Base-by-base conservation (phyloP, 2,888 invertebrate genomes). In the Stegana nigrithorax region DNA sequence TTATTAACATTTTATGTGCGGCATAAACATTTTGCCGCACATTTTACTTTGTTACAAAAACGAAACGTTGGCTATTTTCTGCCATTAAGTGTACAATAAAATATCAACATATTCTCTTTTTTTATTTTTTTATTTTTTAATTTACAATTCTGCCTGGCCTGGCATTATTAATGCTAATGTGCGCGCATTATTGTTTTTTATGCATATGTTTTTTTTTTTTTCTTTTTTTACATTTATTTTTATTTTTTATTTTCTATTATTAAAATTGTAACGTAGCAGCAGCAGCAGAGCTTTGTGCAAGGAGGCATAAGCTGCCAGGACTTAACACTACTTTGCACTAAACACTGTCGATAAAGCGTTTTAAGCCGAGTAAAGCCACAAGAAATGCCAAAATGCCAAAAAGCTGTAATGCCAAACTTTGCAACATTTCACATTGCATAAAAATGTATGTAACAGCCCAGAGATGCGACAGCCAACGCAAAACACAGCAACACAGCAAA, bases 1-100 rank as follows among this genome's bases (percentile, higher is more conserved):
- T 51, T 62, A 55, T 55, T 10, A 55, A 36, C 32, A 55, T 36
- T 55, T 55, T 55, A 55, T 55, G 32, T 32, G 32, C 21, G 21
- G 53, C 32, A 55, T 36, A 55, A 55, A 55, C 32, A 55, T 55
- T 55, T 55, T 51, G n/a, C 21, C 14, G n/a, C 32, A n/a, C 19
- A 25, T 32, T 21, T n/a, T 19, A 12, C 36, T 23, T 36, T 51
- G 29, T 29, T 27, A 7, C 51, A 17, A 44, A 44, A 44, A 10
- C 44, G 23, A 45, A 55, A 55, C 32, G 53, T 55, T 55, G 32
- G 19, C 53, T 10, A 55, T 55, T 55, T 36, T 26, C 21, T 12
- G 53, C 53, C 53, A 55, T 55, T 55, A 55, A 55, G 36, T 12
- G 10, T 5, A 17, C 14, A 55, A 32, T 32, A 55, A 55, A 55